A percentile compares a stretch with the other conserved stretches of the same genome.
Conservation (phyloP, 2,797 vertebrate species). For the Chromis chromis region DNA sequence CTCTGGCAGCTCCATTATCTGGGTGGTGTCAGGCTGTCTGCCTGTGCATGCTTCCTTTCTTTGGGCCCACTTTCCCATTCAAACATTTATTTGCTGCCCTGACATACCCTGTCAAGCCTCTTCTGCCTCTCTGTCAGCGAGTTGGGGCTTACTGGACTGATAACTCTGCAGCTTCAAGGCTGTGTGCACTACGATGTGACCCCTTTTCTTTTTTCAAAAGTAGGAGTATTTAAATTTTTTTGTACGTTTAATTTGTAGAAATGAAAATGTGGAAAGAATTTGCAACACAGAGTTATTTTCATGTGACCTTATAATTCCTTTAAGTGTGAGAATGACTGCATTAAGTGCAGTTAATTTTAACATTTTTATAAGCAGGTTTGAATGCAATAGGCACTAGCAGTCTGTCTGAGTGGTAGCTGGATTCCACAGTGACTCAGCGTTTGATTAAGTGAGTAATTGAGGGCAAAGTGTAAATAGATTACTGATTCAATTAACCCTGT, state of each 20-base stretch:
- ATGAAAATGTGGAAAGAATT: too few relatives aligned
- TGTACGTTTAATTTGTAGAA: too few relatives aligned
- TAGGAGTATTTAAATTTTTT: too few relatives aligned
- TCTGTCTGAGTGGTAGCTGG: slow-evolving; percentile 18
- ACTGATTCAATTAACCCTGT: slow-evolving; percentile 70
- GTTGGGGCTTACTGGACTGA: slow-evolving; percentile 56
- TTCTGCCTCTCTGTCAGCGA: slow-evolving; percentile 67
- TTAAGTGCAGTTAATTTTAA: not conserved
- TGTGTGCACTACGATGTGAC: slow-evolving; percentile 14
- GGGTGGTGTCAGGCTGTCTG: slow-evolving; percentile 77
- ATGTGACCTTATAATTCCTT: too few relatives aligned
- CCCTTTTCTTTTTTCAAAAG: slow-evolving; percentile 12
- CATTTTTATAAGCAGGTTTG: not conserved
- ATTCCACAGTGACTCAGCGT: slow-evolving; percentile 48
- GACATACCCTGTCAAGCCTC: slow-evolving; percentile 71
- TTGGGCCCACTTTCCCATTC: slow-evolving; percentile 73
- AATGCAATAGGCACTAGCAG: not conserved
- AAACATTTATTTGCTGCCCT: slow-evolving; percentile 79
- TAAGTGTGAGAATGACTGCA: not conserved
- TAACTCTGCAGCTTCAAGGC: slow-evolving; percentile 45
- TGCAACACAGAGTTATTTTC: too few relatives aligned
- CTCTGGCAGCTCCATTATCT: slow-evolving; percentile 81
- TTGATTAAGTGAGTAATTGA: slow-evolving; percentile 71
- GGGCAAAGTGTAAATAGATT: slow-evolving; percentile 73
- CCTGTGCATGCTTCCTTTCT: slow-evolving; percentile 60